Evolutionary conservation across 1,140 invertebrate species (phyloP), one percentile per base, ranked within the genome.

Genomic region (Zaprionus camerounensis): DNA sequence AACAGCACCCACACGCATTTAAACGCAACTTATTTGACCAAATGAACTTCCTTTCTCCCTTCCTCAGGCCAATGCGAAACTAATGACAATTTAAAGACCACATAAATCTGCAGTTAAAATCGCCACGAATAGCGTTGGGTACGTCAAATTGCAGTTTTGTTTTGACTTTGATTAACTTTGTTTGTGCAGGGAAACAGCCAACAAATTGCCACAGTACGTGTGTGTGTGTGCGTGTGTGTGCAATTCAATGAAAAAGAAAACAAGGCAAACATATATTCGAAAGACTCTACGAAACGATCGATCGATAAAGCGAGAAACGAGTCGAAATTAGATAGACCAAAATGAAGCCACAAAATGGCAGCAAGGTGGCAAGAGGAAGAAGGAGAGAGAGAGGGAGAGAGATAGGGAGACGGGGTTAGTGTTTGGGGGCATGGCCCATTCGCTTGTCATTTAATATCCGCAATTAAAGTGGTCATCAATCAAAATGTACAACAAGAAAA

Each of bases 401-500:
- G 3, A 20, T 5, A 12, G 28, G 24, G 31, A 26, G 3, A 17
- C 17, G 17, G 17, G 0, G 17, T 0, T 17, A 17, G 17, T 17
- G 1, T 17, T 17, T 17, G 17, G 9, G 17, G 20, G 46, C 20
- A 11, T 9, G n/a, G 56, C 58, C 46, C 73, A 57, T 67, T 58
- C 63, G 75, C 87, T 84, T 91, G 87, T 91, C 87, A 91, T 91
- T 91, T 91, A 91, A 91, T 91, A 91, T 91, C 87, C 87, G 87
- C 87, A 91, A 91, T 91, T 91, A 91, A 91, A 91, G 87, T 91
- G 87, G 87, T 91, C 87, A 91, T 91, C 87, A 91, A 91, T 91
- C 87, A 91, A 91, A 91, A 79, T 84, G 85, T 81, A 80, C 79
- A 85, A 75, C 69, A 81, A 84, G 70, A 81, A 90, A 90, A 88